Base-by-base conservation (phyloP, 2,888 invertebrate species). In the Mythimna pallens region DNA sequence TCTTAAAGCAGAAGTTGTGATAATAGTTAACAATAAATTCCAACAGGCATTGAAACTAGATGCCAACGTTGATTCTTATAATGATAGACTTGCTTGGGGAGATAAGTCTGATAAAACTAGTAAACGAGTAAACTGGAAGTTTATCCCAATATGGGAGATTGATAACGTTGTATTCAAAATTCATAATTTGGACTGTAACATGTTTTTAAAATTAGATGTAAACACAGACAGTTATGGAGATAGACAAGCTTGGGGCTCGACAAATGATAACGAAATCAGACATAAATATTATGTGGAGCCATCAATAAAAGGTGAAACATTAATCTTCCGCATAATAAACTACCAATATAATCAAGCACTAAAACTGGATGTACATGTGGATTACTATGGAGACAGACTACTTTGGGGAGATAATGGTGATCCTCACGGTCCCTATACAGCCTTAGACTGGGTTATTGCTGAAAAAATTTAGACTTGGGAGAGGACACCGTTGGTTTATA, bases 251-350 rank as follows among this genome's bases (percentile, higher is more conserved):
- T 88, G 73, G 78, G 91, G 88, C 5, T 79, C 85, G 0, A 77
- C 70, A 17, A 50, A 74, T 34, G 71, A 83, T 4, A 69, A 76
- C 10, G 84, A 81, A 25, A 30, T 67, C 2, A 76, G 84, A 8
- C 87, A 83, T n/a, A 68, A 70, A 30, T 91, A 88, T 89, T 72
- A 64, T 20, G 63, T 92, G n/a, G 76, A 87, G 63, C 90, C 92
- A 7, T 64, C 76, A 2, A 83, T 85, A 59, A 61, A 78, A 17
- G 73, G 84, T 57, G 85, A 82, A 17, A 75, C 80, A 14, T 36
- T 91, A 3, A 17, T 86, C 3, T 92, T 92, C 66, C 83, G 77
- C 22, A 81, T 92, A 12, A 80, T 88, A 10, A 89, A 91, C 70
- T 76, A 71, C 40, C 62, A 87, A 54, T 90, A 82, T 63, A 70